Conservation (phyloP, 2,888 invertebrate genomes). For the Stegophylla sp. region DNA sequence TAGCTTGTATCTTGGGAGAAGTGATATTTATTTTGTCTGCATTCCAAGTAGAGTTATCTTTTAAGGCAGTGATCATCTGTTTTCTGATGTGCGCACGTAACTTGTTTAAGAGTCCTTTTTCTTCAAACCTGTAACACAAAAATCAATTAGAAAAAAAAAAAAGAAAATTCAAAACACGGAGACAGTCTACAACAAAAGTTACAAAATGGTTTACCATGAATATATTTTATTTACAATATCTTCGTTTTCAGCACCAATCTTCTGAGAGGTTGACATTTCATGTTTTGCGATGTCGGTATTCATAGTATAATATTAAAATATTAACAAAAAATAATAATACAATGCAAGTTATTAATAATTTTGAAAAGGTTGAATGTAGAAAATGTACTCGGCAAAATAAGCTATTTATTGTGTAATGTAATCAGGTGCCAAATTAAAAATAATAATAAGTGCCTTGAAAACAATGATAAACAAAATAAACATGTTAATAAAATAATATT, state of each 20-base stretch:
- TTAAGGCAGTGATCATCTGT: slow-evolving; percentile 70
- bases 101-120: slow-evolving; percentile 70
- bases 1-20: slow-evolving; percentile 69
- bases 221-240: slow-evolving; percentile 8
- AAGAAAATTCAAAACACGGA: not conserved
- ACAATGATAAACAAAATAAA: too few species aligned
- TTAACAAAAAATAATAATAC: not conserved
- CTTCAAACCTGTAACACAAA: slow-evolving; percentile 67
- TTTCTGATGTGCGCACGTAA: slow-evolving; percentile 70
- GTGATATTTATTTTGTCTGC: slow-evolving; percentile 64
- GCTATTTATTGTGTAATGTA: too few species aligned
- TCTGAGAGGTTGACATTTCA: not conserved
- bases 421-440: too few species aligned
- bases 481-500: too few species aligned
- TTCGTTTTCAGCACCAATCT: not conserved
- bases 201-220: slow-evolving; percentile 15
- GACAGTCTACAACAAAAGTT: fast-evolving
- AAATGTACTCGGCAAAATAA: too few species aligned
- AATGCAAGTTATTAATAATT: too few species aligned
- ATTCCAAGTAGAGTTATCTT: slow-evolving; percentile 63
- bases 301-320: not conserved
- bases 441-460: too few species aligned
- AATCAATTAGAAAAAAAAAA: not conserved
- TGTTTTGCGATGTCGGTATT: not conserved
- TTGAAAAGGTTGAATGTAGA: too few species aligned